Percentiles rank a stretch among this genome's conserved stretches.
These are phyloP conservation scores for Tachycineta bicolor DNA, from an alignment of 2,113 vertebrate species.

Conservation along the genomic window DNA sequence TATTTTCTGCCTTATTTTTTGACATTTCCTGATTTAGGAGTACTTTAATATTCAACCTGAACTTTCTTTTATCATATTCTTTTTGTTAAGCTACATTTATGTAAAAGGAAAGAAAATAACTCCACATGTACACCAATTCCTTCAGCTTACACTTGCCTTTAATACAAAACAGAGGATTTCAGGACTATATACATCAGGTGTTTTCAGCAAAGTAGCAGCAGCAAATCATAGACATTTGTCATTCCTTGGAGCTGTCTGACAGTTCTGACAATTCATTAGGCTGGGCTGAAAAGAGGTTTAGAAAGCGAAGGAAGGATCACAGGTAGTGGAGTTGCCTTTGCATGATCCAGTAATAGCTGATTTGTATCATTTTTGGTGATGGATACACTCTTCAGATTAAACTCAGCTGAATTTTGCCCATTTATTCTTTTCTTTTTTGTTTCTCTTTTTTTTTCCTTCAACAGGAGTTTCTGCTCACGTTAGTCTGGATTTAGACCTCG, in stretches of 20 bases:
- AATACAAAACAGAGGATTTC: constrained; percentile 74
- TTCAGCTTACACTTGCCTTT: constrained; percentile 75
- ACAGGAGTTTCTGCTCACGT: background rate
- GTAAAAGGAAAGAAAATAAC: constrained; percentile 56
- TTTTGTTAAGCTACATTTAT: background rate
- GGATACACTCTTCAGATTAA: constrained; percentile 78
- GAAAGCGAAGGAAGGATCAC: constrained; percentile 78
- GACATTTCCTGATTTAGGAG: background rate
- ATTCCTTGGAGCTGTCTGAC: constrained; percentile 84
- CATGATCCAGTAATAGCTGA: constrained; percentile 81
- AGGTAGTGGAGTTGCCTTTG: constrained; percentile 77
- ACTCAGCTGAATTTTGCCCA: constrained; percentile 56
- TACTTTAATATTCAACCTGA: background rate
- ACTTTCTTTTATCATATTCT: background rate
- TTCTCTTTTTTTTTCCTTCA: background rate
- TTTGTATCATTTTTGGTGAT: constrained; percentile 82
- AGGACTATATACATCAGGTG: constrained; percentile 82
- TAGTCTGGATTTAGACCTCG: background rate
- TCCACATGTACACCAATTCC: constrained; percentile 64
- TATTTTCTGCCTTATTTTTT: background rate
- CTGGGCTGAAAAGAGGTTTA: constrained; percentile 81
- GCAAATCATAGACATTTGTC: constrained; percentile 87
- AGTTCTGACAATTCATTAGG: constrained; percentile 88
- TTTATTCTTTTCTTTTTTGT: background rate
- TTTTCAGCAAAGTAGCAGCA: constrained; percentile 76